phyloP scores from a whole-genome alignment of 2,797 vertebrate species.

The Amblyraja radiata region DNA sequence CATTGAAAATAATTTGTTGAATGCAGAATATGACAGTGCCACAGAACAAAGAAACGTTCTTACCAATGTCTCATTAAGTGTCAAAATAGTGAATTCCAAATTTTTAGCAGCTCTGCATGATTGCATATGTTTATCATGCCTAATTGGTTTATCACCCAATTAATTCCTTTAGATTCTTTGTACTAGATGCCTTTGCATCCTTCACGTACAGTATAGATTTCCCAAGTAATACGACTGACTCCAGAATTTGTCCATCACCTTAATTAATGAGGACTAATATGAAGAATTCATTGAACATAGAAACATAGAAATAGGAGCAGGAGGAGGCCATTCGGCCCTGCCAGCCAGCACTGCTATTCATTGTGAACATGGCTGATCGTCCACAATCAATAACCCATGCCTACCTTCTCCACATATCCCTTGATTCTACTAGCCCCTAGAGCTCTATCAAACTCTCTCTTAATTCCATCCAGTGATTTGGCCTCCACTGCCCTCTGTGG shows the following conservation, averaged over 20 bases:
- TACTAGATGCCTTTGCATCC: background rate
- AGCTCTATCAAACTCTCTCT: too few relatives aligned
- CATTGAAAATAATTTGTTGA: background rate
- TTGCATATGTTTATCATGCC: too few relatives aligned
- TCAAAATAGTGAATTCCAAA: background rate
- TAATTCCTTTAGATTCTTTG: background rate
- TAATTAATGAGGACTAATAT: background rate
- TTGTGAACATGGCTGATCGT: too few relatives aligned
- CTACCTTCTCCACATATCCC: too few relatives aligned
- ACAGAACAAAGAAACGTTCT: background rate
- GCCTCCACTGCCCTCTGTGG: too few relatives aligned
- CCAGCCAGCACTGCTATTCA: too few relatives aligned
- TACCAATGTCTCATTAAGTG: background rate
- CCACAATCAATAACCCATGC: too few relatives aligned
- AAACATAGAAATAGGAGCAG: too few relatives aligned
- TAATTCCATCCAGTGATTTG: too few relatives aligned
- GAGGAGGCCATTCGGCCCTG: too few relatives aligned
- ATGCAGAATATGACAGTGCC: background rate
- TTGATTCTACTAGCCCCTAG: too few relatives aligned
- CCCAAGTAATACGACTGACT: background rate
- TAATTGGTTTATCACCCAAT: background rate
- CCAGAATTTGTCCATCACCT: background rate
- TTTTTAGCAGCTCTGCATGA: background rate
- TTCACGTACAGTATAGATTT: background rate
- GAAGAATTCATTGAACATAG: background rate